Conservation (phyloP, 2,113 vertebrate genomes). For the Nyctibius bracteatus region DNA sequence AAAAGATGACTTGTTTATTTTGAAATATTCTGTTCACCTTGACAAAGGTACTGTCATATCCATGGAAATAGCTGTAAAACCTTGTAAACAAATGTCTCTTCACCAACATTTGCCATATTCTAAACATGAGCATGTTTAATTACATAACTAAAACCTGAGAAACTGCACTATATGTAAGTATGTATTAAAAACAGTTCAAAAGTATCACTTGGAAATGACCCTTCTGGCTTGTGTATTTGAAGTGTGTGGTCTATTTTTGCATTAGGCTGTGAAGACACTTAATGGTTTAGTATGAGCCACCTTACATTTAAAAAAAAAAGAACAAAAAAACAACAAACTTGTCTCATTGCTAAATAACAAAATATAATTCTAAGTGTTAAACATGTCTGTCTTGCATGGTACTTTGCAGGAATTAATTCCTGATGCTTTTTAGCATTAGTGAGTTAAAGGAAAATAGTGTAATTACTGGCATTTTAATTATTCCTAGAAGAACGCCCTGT, state of each 20-base stretch:
- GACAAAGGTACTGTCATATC: not conserved
- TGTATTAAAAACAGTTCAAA: not conserved
- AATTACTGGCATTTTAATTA: not conserved
- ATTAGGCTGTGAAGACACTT: not conserved
- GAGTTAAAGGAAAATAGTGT: not conserved
- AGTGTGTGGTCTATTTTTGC: not conserved
- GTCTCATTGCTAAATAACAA: not conserved
- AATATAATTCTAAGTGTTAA: not conserved
- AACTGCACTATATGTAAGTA: not conserved
- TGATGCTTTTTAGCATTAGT: not conserved
- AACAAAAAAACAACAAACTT: not conserved
- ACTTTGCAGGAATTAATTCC: not conserved
- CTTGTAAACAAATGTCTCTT: not conserved
- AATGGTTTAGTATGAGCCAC: not conserved
- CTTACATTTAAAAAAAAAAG: not conserved
- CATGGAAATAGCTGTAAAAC: not conserved
- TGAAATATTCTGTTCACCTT: not conserved
- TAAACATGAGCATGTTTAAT: not conserved
- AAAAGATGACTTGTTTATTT: not conserved
- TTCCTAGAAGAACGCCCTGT: not conserved
- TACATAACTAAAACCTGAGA: not conserved
- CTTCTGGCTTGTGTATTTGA: not conserved
- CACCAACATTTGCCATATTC: not conserved
- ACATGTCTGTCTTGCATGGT: accelerated
- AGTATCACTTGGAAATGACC: not conserved